Conservation (phyloP, 2,888 invertebrate species). For the Lacanobia wlatinum region DNA sequence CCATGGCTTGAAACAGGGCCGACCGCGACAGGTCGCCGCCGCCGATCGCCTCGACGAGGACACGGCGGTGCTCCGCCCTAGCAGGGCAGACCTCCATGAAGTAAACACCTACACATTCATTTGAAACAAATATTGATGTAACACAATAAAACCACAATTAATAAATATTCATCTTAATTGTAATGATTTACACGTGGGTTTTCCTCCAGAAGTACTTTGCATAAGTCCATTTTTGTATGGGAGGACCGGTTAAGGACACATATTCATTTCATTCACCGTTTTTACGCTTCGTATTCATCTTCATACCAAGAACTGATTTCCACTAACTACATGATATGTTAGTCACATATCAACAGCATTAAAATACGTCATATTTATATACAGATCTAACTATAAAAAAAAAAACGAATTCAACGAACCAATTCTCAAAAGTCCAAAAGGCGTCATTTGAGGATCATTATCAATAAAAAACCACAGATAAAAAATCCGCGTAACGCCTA, state of each 20-base stretch:
- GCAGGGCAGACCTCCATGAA: too few species aligned
- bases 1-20: too few species aligned
- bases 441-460: background rate
- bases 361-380: too few species aligned
- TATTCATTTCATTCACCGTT: background rate
- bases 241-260: background rate
- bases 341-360: background rate
- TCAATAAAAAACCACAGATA: background rate
- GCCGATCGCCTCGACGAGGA: too few species aligned
- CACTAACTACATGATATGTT: background rate
- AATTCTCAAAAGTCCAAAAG: background rate
- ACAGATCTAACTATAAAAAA: background rate
- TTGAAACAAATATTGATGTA: background rate
- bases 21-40: too few species aligned
- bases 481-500: background rate
- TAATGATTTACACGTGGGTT: background rate
- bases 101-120: slow-evolving; percentile 24
- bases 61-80: too few species aligned
- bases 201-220: background rate
- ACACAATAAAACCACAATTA: slow-evolving; percentile 1
- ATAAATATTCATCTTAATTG: slow-evolving; percentile 6
- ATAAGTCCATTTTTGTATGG: background rate
- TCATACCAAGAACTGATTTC: background rate
- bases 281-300: background rate
- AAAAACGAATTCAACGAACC: background rate